Conservation (phyloP, 2,797 vertebrate genomes). For the Hylomyscus alleni region DNA sequence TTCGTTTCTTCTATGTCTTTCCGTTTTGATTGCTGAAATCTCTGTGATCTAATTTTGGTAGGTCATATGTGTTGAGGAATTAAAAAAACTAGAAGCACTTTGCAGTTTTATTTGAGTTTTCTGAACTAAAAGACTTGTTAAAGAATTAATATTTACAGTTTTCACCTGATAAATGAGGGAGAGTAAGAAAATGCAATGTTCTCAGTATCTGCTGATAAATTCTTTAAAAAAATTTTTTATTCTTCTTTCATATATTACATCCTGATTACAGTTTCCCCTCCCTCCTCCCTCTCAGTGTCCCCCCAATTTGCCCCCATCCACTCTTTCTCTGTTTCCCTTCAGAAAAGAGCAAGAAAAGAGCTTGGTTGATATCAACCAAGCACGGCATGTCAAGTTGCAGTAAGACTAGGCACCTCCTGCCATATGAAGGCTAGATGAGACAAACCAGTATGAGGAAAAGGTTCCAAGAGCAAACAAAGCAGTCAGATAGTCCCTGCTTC, state of each 20-base stretch:
- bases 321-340: neutral
- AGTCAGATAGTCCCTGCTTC: neutral
- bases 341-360: neutral
- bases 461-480: neutral
- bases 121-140: neutral
- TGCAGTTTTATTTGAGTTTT: neutral
- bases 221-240: neutral
- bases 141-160: neutral
- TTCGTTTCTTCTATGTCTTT: neutral
- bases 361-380: neutral
- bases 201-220: neutral
- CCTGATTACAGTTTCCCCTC: neutral
- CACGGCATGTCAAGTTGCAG: neutral
- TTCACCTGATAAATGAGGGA: neutral
- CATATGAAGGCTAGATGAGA: neutral
- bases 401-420: neutral
- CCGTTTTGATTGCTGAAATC: neutral
- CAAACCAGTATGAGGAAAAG: neutral
- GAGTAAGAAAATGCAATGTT: neutral
- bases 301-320: neutral
- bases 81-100: neutral
- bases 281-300: neutral
- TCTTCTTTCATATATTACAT: neutral
- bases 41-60: neutral
- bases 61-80: neutral